Base-by-base conservation (phyloP, 2,888 invertebrate genomes). In the Cephonodes hylas region DNA sequence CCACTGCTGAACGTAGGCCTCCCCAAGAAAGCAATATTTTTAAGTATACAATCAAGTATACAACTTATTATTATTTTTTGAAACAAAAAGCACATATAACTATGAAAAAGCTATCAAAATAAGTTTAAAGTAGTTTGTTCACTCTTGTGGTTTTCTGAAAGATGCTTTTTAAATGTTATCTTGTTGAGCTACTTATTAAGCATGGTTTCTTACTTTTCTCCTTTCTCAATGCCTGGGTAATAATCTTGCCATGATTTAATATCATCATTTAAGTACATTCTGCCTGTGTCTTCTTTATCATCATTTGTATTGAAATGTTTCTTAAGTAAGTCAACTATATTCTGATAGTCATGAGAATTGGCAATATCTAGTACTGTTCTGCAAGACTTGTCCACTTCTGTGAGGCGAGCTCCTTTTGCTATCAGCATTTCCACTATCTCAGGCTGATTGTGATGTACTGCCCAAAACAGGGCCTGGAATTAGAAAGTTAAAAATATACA, bases 381-480 rank as follows among this genome's bases (percentile, higher is more conserved):
- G 46, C 88, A 86, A 65, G 89, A 82, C 65, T 88, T 85, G 81
- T 95, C 95, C 8, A 83, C 83, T 73, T 93, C 89, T 13, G 82
- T 83, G 56, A 85, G 73, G 64, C 93, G 86, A 13, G 93, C 94
- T n/a, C 92, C 93, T 57, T 87, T 80, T 18, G 90, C 79, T 59
- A 95, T 81, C 0, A 96, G 86, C 67, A 93, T 75, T 77, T 93
- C 85, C 18, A 94, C 85, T 61, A 93, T 88, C 62, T 93, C 91
- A 15, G 85, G 76, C 69, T 93, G 89, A 71, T 95, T 94, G 68
- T 90, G 89, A 69, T 93, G 88, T 8, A 92, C 93, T 58, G 95
- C 95, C 93, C 94, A 94, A 80, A 94, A 95, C 58, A 95, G 73
- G 48, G 94, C 95, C 95, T 95, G 84, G 48, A 85, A 88, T 23